Evolutionary conservation across 2,797 vertebrate species (phyloP).

Genomic region (Tolypeutes matacus): DNA sequence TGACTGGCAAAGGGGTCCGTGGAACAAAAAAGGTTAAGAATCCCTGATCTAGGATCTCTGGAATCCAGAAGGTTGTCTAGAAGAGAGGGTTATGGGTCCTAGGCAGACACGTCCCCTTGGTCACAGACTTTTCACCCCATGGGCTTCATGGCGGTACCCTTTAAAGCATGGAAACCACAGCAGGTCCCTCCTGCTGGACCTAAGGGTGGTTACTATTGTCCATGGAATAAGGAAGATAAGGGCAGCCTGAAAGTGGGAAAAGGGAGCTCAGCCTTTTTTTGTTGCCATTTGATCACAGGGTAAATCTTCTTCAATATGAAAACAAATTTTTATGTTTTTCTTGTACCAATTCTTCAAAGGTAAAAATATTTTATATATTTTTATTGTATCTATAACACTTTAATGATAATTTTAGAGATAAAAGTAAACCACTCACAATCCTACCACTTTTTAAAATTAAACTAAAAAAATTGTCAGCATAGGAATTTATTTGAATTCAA

Average conservation of each 20-base stretch:
- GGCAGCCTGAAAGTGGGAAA: background rate
- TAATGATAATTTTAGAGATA: background rate
- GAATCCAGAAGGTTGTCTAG: background rate
- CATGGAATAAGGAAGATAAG: background rate
- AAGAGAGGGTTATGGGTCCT: background rate
- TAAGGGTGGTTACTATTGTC: background rate
- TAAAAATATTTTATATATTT: background rate
- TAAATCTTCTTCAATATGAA: slow-evolving; percentile 28
- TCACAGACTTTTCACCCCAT: background rate
- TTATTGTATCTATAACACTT: background rate
- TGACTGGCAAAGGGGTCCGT: too few species aligned
- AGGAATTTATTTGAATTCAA: too few species aligned
- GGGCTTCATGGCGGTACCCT: background rate
- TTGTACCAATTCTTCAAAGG: background rate
- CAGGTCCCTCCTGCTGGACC: background rate
- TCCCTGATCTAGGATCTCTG: background rate
- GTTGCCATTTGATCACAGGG: background rate
- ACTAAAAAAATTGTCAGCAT: background rate
- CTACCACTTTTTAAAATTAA: background rate
- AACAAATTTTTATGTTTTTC: slow-evolving; percentile 16
- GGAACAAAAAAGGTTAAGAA: too few species aligned
- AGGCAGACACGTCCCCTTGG: background rate
- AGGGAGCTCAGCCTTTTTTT: background rate
- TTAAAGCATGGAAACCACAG: background rate
- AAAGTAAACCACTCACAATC: background rate